Evolutionary conservation across 2,888 invertebrate species (phyloP).

Genomic region (Andrena haemorrhoa): DNA sequence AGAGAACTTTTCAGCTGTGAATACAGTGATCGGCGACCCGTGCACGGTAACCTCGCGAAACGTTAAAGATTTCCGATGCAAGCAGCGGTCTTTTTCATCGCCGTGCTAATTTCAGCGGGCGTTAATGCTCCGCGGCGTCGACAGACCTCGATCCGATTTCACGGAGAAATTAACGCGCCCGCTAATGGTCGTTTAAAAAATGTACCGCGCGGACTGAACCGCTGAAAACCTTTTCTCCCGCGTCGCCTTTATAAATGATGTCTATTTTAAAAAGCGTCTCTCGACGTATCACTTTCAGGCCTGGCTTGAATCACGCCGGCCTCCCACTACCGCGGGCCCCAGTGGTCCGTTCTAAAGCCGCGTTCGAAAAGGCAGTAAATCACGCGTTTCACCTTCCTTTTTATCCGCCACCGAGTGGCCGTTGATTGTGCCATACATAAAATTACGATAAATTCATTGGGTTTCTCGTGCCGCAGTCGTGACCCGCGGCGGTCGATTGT

Average conservation of each 20-base stretch:
- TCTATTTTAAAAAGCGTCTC: slow-evolving; percentile 51
- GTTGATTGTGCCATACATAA: slow-evolving; percentile 84
- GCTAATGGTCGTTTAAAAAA: slow-evolving; percentile 13
- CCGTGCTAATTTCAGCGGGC: neutral
- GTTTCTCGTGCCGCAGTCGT: slow-evolving; percentile 74
- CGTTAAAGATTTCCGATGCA: neutral
- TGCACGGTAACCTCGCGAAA: no score
- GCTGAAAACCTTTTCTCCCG: neutral
- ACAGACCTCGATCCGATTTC: neutral
- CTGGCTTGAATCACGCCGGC: slow-evolving; percentile 41
- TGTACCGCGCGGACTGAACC: neutral
- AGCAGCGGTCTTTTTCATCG: neutral
- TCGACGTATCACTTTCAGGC: slow-evolving; percentile 67
- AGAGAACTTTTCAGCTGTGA: no score
- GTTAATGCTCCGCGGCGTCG: neutral
- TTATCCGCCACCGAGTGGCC: slow-evolving; percentile 74
- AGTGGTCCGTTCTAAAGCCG: slow-evolving; percentile 32
- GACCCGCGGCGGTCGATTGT: slow-evolving; percentile 79
- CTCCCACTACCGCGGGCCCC: slow-evolving; percentile 50
- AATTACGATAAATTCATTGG: slow-evolving; percentile 83
- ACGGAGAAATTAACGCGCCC: neutral
- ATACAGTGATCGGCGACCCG: no score
- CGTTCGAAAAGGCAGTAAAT: slow-evolving; percentile 79
- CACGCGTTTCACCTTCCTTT: slow-evolving; percentile 76
- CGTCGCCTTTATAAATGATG: slow-evolving; percentile 45